Percentiles rank a stretch among this genome's conserved stretches.
Conservation (phyloP, 2,888 invertebrate genomes). For the Drosophila mimica region DNA sequence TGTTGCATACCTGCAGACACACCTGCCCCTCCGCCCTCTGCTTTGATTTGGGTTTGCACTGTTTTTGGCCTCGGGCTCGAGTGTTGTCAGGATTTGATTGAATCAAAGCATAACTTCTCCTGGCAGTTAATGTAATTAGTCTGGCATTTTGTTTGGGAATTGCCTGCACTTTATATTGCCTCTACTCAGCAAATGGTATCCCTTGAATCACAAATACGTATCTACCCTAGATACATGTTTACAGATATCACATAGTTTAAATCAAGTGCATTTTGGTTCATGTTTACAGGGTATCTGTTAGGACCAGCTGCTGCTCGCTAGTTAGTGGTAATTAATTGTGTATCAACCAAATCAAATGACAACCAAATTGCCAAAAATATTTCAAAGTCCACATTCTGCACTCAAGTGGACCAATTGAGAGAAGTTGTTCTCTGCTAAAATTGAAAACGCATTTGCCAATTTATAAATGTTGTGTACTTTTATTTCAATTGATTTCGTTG, state of each 20-base stretch:
- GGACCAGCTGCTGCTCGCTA: neutral
- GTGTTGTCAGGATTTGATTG: conserved; percentile 46
- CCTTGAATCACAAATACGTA: rapidly evolving
- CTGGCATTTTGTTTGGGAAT: conserved; percentile 24
- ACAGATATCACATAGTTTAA: neutral
- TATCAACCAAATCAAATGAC: conserved; percentile 27
- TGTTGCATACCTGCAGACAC: conserved; percentile 38
- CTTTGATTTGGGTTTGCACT: conserved; percentile 22
- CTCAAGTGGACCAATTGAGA: conserved; percentile 25
- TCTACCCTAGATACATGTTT: neutral
- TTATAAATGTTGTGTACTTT: conserved; percentile 42
- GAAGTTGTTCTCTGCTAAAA: conserved; percentile 24
- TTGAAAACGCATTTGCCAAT: conserved; percentile 56
- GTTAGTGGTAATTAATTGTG: conserved; percentile 54
- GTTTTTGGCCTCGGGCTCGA: conserved; percentile 16
- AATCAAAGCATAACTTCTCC: conserved; percentile 37
- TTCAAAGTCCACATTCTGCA: conserved; percentile 24
- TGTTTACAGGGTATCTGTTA: neutral
- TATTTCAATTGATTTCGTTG: conserved; percentile 43
- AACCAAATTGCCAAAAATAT: conserved; percentile 38
- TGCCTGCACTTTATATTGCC: conserved; percentile 24
- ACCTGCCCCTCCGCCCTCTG: neutral
- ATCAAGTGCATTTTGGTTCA: neutral
- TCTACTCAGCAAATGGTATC: neutral
- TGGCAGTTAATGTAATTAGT: conserved; percentile 66